Percentiles rank a stretch among this genome's conserved stretches.
Evolutionary conservation across 2,888 invertebrate species (phyloP).

Genomic region (Chrysolina haemoptera): DNA sequence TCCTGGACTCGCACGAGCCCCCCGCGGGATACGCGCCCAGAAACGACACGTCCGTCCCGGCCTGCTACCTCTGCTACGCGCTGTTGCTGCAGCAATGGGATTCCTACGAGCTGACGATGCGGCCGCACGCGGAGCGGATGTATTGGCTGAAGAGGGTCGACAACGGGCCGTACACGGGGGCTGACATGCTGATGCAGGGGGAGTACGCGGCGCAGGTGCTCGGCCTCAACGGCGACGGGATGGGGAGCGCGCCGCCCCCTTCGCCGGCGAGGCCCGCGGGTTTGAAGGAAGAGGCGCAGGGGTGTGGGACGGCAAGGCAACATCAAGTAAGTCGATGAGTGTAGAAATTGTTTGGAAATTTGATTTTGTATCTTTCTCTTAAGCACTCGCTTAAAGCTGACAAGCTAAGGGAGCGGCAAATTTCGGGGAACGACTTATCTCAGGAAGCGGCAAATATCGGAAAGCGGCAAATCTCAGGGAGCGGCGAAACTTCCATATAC

Average conservation of each 20-base stretch:
- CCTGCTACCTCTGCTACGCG: slow-evolving; percentile 90
- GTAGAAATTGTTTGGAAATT: too few relatives aligned
- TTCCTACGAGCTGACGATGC: slow-evolving; percentile 84
- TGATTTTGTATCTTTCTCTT: too few relatives aligned
- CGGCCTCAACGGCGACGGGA: slow-evolving; percentile 77
- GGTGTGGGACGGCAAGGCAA: slow-evolving; percentile 23
- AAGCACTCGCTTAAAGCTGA: too few relatives aligned
- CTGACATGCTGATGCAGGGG: slow-evolving; percentile 87
- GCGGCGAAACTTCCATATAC: too few relatives aligned
- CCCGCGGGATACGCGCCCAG: slow-evolving; percentile 80
- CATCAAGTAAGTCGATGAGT: slow-evolving; percentile 28
- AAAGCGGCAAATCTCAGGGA: too few relatives aligned
- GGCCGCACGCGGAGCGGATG: slow-evolving; percentile 88
- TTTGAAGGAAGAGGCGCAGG: slow-evolving; percentile 34
- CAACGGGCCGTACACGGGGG: slow-evolving; percentile 90
- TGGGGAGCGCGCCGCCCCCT: slow-evolving; percentile 11
- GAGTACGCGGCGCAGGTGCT: slow-evolving; percentile 94
- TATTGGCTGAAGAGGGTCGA: slow-evolving; percentile 95
- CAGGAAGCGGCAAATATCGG: too few relatives aligned
- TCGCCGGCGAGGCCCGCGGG: neutral
- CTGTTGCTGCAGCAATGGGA: slow-evolving; percentile 94
- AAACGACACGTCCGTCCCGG: slow-evolving; percentile 73
- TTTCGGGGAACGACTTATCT: too few relatives aligned
- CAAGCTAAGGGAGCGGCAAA: too few relatives aligned
- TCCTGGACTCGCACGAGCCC: slow-evolving; percentile 90